Conservation (phyloP, 37 sponge, comb jelly and placozoan genomes). For the Beroe forskalii region DNA sequence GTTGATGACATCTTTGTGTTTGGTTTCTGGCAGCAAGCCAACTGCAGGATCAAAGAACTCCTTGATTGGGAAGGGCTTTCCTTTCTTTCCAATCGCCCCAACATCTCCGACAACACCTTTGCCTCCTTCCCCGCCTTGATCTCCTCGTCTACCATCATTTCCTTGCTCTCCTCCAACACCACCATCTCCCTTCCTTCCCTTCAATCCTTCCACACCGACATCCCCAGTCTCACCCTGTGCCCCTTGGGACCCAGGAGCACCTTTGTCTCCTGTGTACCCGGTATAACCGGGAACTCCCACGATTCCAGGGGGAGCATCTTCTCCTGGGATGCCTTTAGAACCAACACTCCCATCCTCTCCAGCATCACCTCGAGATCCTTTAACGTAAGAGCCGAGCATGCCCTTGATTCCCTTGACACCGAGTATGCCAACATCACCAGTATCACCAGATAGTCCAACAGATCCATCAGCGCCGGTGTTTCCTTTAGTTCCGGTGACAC, state of each 20-base stretch:
- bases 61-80: not conserved
- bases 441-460: not conserved
- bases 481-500: not conserved
- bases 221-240: not conserved
- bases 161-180: constrained; percentile 6
- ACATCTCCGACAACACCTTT: not conserved
- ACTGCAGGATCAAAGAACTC: not conserved
- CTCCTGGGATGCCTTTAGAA: not conserved
- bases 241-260: not conserved
- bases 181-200: not conserved
- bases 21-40: not conserved
- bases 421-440: not conserved
- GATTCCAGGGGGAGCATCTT: not conserved
- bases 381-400: not conserved
- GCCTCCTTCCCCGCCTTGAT: not conserved
- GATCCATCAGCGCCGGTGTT: not conserved
- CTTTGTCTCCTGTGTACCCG: not conserved
- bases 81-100: not conserved
- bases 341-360: not conserved
- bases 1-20: not conserved
- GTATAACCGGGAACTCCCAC: not conserved
- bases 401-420: not conserved
- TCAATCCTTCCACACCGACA: not conserved
- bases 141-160: not conserved
- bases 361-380: not conserved